Conservation (phyloP, 2,113 vertebrate species). For the Clinocottus analis region DNA sequence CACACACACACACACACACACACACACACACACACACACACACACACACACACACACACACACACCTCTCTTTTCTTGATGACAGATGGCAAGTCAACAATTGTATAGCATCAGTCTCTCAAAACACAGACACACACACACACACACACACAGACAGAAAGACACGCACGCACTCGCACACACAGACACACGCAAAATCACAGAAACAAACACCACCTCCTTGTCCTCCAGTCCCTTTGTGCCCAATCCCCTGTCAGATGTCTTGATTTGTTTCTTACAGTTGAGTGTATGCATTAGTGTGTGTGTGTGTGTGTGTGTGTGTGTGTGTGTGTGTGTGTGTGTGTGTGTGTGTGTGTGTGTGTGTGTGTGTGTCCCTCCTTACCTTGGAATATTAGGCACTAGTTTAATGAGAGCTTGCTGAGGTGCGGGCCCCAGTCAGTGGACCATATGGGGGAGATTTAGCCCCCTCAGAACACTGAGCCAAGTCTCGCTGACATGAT, state of each 20-base stretch:
- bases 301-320: conserved; percentile 41
- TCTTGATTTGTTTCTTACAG: conserved; percentile 67
- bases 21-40: conserved; percentile 51
- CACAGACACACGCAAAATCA: conserved; percentile 66
- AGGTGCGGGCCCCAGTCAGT: conserved; percentile 93
- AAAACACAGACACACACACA: conserved; percentile 62
- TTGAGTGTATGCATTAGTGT: conserved; percentile 53
- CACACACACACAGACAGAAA: conserved; percentile 45
- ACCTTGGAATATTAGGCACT: conserved; percentile 86
- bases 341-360: conserved; percentile 42
- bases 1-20: conserved; percentile 70
- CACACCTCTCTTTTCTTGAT: conserved; percentile 84
- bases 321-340: conserved; percentile 42
- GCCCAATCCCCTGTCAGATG: conserved; percentile 55
- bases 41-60: conserved; percentile 66
- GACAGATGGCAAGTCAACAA: conserved; percentile 99
- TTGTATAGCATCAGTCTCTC: conserved; percentile 85
- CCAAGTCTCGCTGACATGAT: conserved; percentile 96
- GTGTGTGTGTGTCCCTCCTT: conserved; percentile 58
- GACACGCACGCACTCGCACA: conserved; percentile 61
- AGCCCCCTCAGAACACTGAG: conserved; percentile 93
- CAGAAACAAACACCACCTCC: conserved; percentile 74
- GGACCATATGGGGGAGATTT: conserved; percentile 98
- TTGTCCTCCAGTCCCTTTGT: conserved; percentile 62
- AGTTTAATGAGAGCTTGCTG: conserved; percentile 85